These are phyloP conservation scores for Micrasema minimum DNA, from an alignment of 1,140 invertebrate genomes.

Conservation along the genomic window DNA sequence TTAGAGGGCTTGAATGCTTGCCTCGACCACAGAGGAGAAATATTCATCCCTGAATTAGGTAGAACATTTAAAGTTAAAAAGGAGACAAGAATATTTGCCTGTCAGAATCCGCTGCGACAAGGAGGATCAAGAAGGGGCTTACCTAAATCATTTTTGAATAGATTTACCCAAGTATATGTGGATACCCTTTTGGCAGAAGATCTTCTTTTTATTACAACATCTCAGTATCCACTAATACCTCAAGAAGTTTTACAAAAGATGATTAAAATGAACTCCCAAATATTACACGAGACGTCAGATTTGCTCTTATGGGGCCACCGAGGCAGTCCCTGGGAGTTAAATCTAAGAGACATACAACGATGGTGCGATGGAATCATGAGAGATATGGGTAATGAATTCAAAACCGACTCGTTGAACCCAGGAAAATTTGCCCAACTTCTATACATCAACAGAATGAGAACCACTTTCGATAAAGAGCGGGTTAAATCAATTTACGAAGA, in stretches of 20 bases:
- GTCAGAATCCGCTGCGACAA: conserved; percentile 97
- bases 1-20: conserved; percentile 98
- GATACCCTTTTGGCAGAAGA: conserved; percentile 83
- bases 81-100: conserved; percentile 92
- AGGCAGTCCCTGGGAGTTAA: conserved; percentile 96
- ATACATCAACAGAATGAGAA: conserved; percentile 86
- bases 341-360: conserved; percentile 92
- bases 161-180: conserved; percentile 96
- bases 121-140: conserved; percentile 95
- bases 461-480: conserved; percentile 74
- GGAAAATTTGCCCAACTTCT: conserved; percentile 79
- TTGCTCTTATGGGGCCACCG: conserved; percentile 75
- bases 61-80: conserved; percentile 83
- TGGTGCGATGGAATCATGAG: conserved; percentile 82
- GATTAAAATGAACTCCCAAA: conserved; percentile 82
- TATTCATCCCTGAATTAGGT: conserved; percentile 95
- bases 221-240: conserved; percentile 68
- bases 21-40: conserved; percentile 96
- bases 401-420: conserved; percentile 61
- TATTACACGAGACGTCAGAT: conserved; percentile 73
- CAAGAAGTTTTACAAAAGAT: conserved; percentile 75
- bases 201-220: conserved; percentile 71
- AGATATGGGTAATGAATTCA: conserved; percentile 54
- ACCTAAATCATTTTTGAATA: conserved; percentile 96
- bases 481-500: conserved; percentile 71